Evolutionary conservation across 2,113 vertebrate genomes (phyloP), one percentile per base, ranked within the genome.

Genomic region (Toxotes chatareus): DNA sequence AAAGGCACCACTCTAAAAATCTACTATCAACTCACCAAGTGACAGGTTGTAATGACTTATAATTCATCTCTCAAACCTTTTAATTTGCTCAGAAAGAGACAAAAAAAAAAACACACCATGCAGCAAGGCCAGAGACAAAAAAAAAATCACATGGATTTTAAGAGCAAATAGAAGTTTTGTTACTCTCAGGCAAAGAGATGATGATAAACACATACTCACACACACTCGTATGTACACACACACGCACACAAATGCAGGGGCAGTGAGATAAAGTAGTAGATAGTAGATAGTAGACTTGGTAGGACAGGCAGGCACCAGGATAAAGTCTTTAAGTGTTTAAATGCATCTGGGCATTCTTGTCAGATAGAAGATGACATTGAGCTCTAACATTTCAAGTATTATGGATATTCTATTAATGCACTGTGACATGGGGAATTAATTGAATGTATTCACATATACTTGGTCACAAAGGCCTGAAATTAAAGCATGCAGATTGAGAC

Each of bases 401-500:
- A 72, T 55, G 44, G 67, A 57, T 66, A 70, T 86, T 82, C 59
- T 79, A 82, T 90, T 90, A 92, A 90, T 84, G 84, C 73, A 60
- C 70, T 61, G 81, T 69, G 76, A 88, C 72, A 10, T 67, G 62
- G 57, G 56, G 63, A 85, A 87, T 90, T 88, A 88, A 92, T 91
- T 82, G 71, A 83, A 92, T 66, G 59, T 47, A 84, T 88, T 89
- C 87, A 63, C 64, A 83, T 75, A 76, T 36, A 79, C 68, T 63
- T 16, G 9, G n/a, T 57, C 91, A 84, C 84, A 85, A 81, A 76
- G 86, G 83, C 86, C 79, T 79, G 85, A 88, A 88, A 89, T 86
- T 62, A 82, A 91, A 79, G 84, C 81, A 64, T 32, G 79, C 84
- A 68, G 79, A 88, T 71, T 71, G 77, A 84, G 72, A 70, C 72